Base-by-base conservation (phyloP, 2,113 vertebrate species). In the Sakesphorus luctuosus region DNA sequence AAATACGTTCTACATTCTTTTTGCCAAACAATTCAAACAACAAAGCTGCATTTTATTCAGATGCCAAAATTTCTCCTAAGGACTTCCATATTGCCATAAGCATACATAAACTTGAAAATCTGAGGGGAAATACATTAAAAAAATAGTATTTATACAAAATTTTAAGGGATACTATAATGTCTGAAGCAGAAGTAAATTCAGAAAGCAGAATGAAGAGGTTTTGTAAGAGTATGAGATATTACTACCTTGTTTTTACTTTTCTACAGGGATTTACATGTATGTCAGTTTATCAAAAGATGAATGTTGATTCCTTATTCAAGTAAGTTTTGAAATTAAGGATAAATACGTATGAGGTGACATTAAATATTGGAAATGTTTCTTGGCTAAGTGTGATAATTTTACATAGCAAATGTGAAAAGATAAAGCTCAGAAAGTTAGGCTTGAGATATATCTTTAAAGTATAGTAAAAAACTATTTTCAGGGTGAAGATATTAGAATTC, bases 1-100 rank as follows among this genome's bases (percentile, higher is more conserved):
- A 95, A 87, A 82, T 44, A 52, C 0, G 0, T 72, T 68, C 8
- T 43, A 33, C 0, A 0, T 40, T 76, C 46, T 87, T 81, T 84
- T 66, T 68, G 52, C 62, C 49, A 85, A 89, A 52, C 11, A 82
- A 26, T 67, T 75, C 24, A 71, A 78, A 69, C 18, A 84, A 52
- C 13, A 89, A 55, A 56, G 3, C 14, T 52, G 2, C 6, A 50
- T 84, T 97, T 67, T 82, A 79, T 29, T 78, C 66, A 74, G 33
- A 35, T 49, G 31, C 15, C 52, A 87, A 35, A 33, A 72, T 82
- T 85, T 84, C 10, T 15, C 29, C 7, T 24, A 55, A 53, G 18
- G 49, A 55, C 3, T 74, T 94, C 33, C 43, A 53, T 46, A 74
- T 81, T 89, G 44, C 8, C n/a, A 23, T 58, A 49, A 52, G 19